A percentile compares a stretch with the other conserved stretches of the same genome.
Evolutionary conservation across 2,113 vertebrate species (phyloP).

Genomic region (Poecile atricapillus): DNA sequence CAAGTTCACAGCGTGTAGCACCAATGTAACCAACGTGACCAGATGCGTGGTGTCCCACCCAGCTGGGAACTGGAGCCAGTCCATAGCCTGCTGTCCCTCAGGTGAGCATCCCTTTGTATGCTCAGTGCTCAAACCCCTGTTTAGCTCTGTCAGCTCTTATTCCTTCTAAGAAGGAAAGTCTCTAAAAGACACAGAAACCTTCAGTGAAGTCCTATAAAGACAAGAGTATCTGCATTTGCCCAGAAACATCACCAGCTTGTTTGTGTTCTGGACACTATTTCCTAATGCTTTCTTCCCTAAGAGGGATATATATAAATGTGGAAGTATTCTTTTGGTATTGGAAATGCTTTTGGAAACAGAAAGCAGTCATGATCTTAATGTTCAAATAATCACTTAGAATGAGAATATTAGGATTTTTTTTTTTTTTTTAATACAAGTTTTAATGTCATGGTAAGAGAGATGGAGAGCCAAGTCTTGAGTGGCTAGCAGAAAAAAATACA

Average conservation of each 20-base stretch:
- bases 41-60: neutral
- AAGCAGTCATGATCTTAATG: neutral
- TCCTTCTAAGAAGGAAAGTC: neutral
- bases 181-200: neutral
- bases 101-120: neutral
- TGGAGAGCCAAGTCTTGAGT: neutral
- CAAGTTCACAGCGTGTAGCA: neutral
- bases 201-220: neutral
- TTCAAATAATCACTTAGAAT: neutral
- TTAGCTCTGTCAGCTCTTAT: neutral
- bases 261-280: neutral
- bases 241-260: neutral
- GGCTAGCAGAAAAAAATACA: neutral
- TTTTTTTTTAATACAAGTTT: neutral
- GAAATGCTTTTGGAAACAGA: neutral
- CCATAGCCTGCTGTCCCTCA: neutral
- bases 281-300: neutral
- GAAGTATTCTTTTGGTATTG: neutral
- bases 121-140: accelerated
- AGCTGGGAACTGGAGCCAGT: neutral
- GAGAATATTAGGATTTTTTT: neutral
- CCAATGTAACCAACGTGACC: neutral
- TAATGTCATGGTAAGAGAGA: neutral
- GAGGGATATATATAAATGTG: neutral
- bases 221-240: neutral